phyloP scores from a whole-genome alignment of 2,888 invertebrate species.

The Agrochola macilenta region DNA sequence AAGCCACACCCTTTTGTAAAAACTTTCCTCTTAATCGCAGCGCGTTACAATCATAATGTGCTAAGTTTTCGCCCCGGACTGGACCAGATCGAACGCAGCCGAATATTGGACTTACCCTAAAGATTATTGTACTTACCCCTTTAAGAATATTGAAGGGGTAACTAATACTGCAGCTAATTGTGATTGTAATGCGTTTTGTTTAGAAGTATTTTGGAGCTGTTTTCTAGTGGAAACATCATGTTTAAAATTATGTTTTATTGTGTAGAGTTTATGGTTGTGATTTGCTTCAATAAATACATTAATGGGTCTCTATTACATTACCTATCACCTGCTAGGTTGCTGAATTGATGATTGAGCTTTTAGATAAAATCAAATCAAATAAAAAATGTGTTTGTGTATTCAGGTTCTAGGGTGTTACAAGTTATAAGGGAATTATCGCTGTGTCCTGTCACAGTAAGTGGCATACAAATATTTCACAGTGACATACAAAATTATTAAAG shows the following conservation, averaged over 20 bases:
- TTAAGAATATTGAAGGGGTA: conserved; percentile 40
- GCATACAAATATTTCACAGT: not conserved
- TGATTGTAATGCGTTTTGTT: conserved; percentile 59
- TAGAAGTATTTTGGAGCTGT: conserved; percentile 35
- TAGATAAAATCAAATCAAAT: not conserved
- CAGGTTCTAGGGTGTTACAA: not conserved
- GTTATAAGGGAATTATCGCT: no score
- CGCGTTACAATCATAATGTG: conserved; percentile 86
- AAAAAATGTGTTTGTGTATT: not conserved
- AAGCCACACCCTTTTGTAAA: conserved; percentile 84
- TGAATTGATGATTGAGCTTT: not conserved
- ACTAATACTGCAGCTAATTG: conserved; percentile 57
- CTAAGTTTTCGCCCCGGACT: conserved; percentile 82
- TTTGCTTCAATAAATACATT: not conserved
- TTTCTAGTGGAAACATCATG: conserved; percentile 23
- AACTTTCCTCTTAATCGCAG: conserved; percentile 87
- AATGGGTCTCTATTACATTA: no score
- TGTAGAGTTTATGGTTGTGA: not conserved
- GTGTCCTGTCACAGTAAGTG: not conserved
- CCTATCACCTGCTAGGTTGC: not conserved
- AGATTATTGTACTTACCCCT: conserved; percentile 48
- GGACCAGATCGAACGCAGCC: conserved; percentile 66
- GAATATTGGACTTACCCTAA: conserved; percentile 48
- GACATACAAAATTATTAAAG: not conserved
- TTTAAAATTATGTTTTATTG: not conserved